These are phyloP conservation scores for Dasypus novemcinctus DNA, from an alignment of 2,113 vertebrate species.

Conservation along the genomic window DNA sequence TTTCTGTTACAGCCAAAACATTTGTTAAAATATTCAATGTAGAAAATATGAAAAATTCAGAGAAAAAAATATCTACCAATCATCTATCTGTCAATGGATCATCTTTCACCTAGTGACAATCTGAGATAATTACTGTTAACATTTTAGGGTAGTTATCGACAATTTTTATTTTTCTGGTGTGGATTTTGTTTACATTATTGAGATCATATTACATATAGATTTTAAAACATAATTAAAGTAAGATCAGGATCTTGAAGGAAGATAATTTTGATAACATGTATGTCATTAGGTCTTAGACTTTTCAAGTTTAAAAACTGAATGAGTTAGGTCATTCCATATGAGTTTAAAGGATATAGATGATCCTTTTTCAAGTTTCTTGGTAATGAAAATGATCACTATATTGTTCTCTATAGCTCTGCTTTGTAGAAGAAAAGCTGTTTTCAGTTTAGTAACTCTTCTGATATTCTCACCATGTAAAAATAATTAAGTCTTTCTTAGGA, in stretches of 20 bases:
- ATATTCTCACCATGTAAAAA: neutral
- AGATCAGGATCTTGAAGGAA: neutral
- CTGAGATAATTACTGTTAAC: neutral
- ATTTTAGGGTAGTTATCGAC: neutral
- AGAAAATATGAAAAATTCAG: neutral
- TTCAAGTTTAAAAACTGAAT: neutral
- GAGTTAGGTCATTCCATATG: neutral
- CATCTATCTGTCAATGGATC: neutral
- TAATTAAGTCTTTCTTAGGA: neutral
- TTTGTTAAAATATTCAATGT: neutral
- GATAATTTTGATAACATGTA: neutral
- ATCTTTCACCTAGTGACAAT: neutral
- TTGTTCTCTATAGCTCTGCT: neutral
- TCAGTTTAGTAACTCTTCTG: slow-evolving; percentile 4
- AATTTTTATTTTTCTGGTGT: neutral
- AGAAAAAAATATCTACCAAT: neutral
- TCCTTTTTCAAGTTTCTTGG: slow-evolving; percentile 17
- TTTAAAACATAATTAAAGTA: slow-evolving; percentile 46
- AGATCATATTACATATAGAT: neutral
- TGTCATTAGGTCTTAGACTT: neutral
- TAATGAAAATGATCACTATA: neutral
- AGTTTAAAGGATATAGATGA: neutral
- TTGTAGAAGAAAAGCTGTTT: slow-evolving; percentile 12
- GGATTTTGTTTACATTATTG: neutral
- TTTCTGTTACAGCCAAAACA: neutral